These are phyloP conservation scores for Pongo pygmaeus DNA, from an alignment of 2,113 vertebrate genomes.

Conservation along the genomic window DNA sequence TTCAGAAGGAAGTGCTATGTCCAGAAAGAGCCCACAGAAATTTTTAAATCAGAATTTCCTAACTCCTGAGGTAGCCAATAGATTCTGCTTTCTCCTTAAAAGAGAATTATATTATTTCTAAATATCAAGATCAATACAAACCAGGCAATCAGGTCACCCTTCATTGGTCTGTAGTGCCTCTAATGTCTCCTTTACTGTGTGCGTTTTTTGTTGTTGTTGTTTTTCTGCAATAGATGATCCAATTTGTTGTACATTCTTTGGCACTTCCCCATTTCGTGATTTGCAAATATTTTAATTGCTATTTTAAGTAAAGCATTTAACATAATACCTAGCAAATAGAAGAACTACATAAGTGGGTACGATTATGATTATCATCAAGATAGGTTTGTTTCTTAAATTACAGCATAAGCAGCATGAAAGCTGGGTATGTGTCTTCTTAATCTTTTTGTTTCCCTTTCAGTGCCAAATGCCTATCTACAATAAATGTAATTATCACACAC, in stretches of 20 bases:
- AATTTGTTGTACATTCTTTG: not conserved
- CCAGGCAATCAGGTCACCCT: slow-evolving; percentile 19
- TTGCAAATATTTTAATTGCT: not conserved
- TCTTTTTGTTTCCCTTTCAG: slow-evolving; percentile 2
- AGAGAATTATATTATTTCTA: slow-evolving; percentile 32
- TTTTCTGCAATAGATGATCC: not conserved
- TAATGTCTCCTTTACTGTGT: not conserved
- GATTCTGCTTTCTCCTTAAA: slow-evolving; percentile 45
- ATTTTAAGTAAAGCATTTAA: slow-evolving; percentile 38
- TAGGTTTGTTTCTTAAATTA: slow-evolving; percentile 9
- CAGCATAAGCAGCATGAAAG: not conserved
- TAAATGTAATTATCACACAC: not conserved
- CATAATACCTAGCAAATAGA: not conserved
- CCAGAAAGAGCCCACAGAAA: not conserved
- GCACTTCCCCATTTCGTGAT: not conserved
- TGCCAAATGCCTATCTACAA: not conserved
- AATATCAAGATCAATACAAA: slow-evolving; percentile 59
- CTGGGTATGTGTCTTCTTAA: not conserved
- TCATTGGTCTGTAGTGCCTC: not conserved
- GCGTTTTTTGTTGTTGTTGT: not conserved
- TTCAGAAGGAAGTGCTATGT: not conserved
- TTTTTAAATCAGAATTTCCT: slow-evolving; percentile 36
- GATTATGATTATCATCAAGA: not conserved
- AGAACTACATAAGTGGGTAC: not conserved
- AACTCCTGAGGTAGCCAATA: slow-evolving; percentile 28